Conservation (phyloP, 2,797 vertebrate genomes). For the Pseudopleuronectes americanus region DNA sequence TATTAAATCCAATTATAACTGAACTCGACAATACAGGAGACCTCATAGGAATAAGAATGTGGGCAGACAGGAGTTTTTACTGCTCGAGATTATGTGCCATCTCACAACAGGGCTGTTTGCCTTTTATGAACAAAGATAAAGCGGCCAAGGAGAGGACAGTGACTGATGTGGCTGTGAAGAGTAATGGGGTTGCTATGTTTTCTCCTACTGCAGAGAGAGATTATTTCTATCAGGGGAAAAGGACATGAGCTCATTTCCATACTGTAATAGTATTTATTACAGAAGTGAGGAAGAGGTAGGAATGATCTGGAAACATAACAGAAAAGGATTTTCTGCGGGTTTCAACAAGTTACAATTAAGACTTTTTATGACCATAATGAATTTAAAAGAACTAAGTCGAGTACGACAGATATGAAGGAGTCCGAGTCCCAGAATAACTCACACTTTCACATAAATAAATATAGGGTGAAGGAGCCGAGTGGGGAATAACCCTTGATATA, state of each 20-base stretch:
- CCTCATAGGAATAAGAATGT: constrained; percentile 35
- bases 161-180: constrained; percentile 34
- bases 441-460: too few relatives aligned
- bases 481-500: too few relatives aligned
- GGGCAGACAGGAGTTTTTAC: constrained; percentile 39
- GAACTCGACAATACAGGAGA: constrained; percentile 30
- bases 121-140: constrained; percentile 51
- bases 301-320: constrained; percentile 1
- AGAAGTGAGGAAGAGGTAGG: not conserved
- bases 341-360: too few relatives aligned
- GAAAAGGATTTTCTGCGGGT: too few relatives aligned
- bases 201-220: constrained; percentile 26
- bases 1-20: constrained; percentile 67
- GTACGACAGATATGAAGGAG: too few relatives aligned
- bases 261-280: constrained; percentile 1
- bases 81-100: constrained; percentile 38
- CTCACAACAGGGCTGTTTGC: constrained; percentile 31
- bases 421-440: too few relatives aligned
- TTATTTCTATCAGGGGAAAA: constrained; percentile 25
- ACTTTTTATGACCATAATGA: too few relatives aligned
- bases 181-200: constrained; percentile 27
- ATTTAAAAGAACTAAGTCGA: too few relatives aligned
- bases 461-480: too few relatives aligned
- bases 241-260: not conserved
- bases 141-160: constrained; percentile 26